These are phyloP conservation scores for Cephus pulcher DNA, from an alignment of 2,888 invertebrate species.

Conservation along the genomic window DNA sequence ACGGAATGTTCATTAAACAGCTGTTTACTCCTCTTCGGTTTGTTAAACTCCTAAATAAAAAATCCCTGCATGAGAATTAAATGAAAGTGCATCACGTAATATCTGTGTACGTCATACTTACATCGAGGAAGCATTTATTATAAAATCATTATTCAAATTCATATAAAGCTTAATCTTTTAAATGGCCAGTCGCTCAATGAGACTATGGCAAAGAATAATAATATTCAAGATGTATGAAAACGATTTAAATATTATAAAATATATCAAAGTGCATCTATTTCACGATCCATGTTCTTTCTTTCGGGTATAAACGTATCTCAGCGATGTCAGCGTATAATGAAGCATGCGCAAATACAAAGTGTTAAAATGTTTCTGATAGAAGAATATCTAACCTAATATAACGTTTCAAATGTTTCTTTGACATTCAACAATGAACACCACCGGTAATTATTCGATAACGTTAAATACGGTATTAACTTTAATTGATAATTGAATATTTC, in stretches of 20 bases:
- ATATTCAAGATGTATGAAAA: not conserved
- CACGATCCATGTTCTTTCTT: not conserved
- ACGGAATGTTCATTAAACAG: conserved; percentile 14
- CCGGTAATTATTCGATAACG: not conserved
- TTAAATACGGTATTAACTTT: not conserved
- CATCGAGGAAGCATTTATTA: not conserved
- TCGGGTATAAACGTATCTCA: not conserved
- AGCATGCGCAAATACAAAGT: not conserved
- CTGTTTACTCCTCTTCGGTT: conserved; percentile 10
- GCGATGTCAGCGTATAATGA: not conserved
- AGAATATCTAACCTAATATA: not conserved
- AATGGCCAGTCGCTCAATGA: not conserved
- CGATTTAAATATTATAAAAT: not conserved
- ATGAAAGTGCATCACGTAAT: not conserved
- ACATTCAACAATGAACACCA: not conserved
- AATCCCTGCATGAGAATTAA: not conserved
- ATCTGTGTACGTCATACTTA: not conserved
- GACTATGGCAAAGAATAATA: not conserved
- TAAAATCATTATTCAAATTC: not conserved
- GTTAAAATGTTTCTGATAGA: not conserved
- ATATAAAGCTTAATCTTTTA: not conserved
- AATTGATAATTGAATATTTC: not conserved
- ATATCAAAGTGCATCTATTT: not conserved
- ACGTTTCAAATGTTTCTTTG: not conserved
- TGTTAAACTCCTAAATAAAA: not conserved